phyloP scores from a whole-genome alignment of 2,888 invertebrate species.

The Conomelus anceps region DNA sequence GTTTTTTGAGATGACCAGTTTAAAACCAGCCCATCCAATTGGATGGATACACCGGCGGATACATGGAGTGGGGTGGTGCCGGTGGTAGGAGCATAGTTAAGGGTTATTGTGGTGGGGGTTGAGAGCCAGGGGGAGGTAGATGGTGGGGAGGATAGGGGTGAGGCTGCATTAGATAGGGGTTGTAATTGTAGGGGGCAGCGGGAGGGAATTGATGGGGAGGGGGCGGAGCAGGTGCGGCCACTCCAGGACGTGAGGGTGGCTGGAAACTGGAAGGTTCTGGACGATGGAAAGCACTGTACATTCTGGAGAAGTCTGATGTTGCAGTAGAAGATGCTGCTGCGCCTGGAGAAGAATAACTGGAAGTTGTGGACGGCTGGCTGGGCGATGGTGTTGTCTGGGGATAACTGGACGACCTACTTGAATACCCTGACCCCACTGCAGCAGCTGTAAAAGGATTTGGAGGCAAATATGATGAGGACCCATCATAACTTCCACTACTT shows the following conservation, averaged over 20 bases:
- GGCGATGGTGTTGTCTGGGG: constrained; percentile 4
- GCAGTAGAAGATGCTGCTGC: background rate
- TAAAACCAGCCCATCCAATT: background rate
- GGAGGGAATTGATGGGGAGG: constrained; percentile 6
- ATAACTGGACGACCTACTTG: constrained; percentile 6
- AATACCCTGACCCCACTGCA: constrained; percentile 26
- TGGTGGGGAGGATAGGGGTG: constrained; percentile 3
- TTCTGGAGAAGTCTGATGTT: constrained; percentile 17
- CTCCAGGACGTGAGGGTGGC: background rate
- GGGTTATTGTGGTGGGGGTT: background rate
- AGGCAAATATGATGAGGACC: constrained; percentile 2
- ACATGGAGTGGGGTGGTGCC: background rate
- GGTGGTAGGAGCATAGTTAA: background rate
- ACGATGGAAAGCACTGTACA: constrained; percentile 24
- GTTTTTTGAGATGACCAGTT: background rate
- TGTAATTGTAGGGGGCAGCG: constrained; percentile 17
- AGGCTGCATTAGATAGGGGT: constrained; percentile 18
- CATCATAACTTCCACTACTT: constrained; percentile 7
- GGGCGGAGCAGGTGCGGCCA: background rate
- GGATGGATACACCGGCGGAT: background rate
- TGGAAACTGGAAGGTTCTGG: constrained; percentile 14
- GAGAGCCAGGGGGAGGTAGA: background rate
- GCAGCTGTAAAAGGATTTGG: constrained; percentile 33
- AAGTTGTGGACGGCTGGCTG: constrained; percentile 7
- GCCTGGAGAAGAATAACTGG: no score